phyloP scores from a whole-genome alignment of 1,140 invertebrate species.

The Sitophilus oryzae region DNA sequence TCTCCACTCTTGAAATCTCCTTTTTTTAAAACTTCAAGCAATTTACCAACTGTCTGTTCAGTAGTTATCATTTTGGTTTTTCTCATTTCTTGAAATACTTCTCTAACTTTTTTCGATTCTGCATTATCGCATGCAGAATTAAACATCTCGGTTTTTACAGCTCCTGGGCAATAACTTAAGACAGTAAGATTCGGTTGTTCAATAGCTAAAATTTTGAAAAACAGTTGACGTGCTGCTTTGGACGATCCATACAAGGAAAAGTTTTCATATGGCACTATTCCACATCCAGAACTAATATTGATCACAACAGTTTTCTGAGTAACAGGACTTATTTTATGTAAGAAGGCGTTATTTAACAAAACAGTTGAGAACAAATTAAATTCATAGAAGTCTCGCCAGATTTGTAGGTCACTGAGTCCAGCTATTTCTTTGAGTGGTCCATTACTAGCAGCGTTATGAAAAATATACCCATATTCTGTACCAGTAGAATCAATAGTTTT shows the following conservation, averaged over 20 bases:
- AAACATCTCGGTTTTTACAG: conserved; percentile 88
- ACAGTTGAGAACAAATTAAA: conserved; percentile 76
- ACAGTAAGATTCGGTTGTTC: conserved; percentile 73
- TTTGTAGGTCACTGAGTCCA: conserved; percentile 54
- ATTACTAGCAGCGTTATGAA: conserved; percentile 86
- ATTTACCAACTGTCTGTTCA: conserved; percentile 67
- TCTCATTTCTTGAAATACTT: conserved; percentile 56
- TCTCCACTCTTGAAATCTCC: conserved; percentile 74
- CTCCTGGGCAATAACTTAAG: conserved; percentile 90
- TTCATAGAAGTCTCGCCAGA: conserved; percentile 64
- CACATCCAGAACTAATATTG: conserved; percentile 84
- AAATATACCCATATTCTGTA: conserved; percentile 65
- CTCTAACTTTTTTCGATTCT: conserved; percentile 53
- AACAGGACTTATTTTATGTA: conserved; percentile 48
- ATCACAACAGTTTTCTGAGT: conserved; percentile 58
- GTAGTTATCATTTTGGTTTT: conserved; percentile 59
- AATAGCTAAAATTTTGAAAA: conserved; percentile 75
- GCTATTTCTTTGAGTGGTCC: conserved; percentile 64
- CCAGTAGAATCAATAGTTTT: conserved; percentile 35
- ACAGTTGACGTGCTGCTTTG: conserved; percentile 89
- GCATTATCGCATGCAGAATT: conserved; percentile 55
- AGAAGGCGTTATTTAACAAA: conserved; percentile 70
- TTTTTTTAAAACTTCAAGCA: conserved; percentile 62
- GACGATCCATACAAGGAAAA: conserved; percentile 77
- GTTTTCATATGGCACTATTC: conserved; percentile 66